A percentile compares a stretch with the other conserved stretches of the same genome.
These are phyloP conservation scores for Nomia melanderi DNA, from an alignment of 1,140 invertebrate genomes.

Conservation along the genomic window DNA sequence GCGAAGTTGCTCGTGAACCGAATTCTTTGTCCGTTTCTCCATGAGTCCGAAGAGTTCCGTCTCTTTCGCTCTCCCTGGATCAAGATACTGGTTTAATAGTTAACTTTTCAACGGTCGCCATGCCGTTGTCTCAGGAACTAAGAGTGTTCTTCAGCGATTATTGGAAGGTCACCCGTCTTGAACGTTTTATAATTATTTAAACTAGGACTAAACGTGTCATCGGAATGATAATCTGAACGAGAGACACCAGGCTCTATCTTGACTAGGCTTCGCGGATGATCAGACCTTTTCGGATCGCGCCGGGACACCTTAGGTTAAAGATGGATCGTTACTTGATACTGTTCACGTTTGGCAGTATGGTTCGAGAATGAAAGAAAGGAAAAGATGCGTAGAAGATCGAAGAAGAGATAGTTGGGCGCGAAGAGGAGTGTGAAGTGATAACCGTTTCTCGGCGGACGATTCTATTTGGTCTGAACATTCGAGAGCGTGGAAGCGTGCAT, in stretches of 20 bases:
- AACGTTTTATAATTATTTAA: conserved; percentile 39
- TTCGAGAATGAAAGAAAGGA: conserved; percentile 38
- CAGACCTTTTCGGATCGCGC: conserved; percentile 31
- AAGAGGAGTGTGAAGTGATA: conserved; percentile 11
- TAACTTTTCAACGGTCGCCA: conserved; percentile 42
- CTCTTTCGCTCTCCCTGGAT: neutral
- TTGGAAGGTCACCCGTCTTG: conserved; percentile 40
- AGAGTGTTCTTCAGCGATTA: conserved; percentile 30
- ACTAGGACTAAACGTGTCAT: conserved; percentile 34
- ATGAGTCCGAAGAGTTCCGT: neutral
- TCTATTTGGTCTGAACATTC: conserved; percentile 49
- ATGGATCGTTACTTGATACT: conserved; percentile 29
- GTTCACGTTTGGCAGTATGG: conserved; percentile 55
- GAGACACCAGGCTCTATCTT: conserved; percentile 20
- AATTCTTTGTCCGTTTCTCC: neutral
- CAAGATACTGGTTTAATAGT: conserved; percentile 38
- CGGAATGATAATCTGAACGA: conserved; percentile 41
- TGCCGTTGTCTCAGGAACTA: conserved; percentile 46
- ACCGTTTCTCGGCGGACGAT: conserved; percentile 25
- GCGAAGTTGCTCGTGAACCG: neutral
- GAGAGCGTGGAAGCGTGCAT: conserved; percentile 49
- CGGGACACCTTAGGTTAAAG: neutral
- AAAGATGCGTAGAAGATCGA: conserved; percentile 23
- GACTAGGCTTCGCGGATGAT: conserved; percentile 41
- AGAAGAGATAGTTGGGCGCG: neutral